Evolutionary conservation across 2,888 invertebrate species (phyloP), one percentile per base, ranked within the genome.

Genomic region (Ornithoptera alexandrae): DNA sequence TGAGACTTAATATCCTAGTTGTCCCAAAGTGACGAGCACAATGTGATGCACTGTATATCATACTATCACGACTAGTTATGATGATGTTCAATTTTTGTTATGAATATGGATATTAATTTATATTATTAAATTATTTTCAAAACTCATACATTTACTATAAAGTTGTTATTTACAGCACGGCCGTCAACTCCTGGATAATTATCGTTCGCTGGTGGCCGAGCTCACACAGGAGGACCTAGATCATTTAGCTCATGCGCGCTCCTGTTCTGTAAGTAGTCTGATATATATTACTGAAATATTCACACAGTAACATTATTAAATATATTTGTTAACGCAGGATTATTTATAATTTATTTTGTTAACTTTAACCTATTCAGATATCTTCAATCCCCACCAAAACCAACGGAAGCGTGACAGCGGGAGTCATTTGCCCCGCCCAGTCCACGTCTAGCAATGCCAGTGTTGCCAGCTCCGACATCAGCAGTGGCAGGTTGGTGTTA

Each of bases 151-250:
- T 42, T 64, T 36, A 62, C 17, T n/a, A 57, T 30, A 58, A 58
- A 22, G 20, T 58, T 69, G 62, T 73, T 70, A 24, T 72, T 84
- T 85, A 4, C 84, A 94, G 93, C 96, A 97, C 77, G 97, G 97
- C 68, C 94, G 95, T 74, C 96, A 96, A 80, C 85, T 98, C 72
- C 94, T 97, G 93, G 97, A 97, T 74, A 98, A 98, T 85, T 97
- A 98, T 85, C 95, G 97, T 71, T 94, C 94, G 2, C 90, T 98
- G 22, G 94, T 97, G 72, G 97, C 97, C 76, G 97, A 97, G 80
- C 89, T 97, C 58, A 96, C 96, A 0, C 96, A 97, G 79, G 97
- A 97, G 77, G 97, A 97, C 83, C 88, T 97, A 71, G 97, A 97
- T 79, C 94, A 96, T 76, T 91, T 97, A 74, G 97, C 97, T 0